Evolutionary conservation across 2,797 vertebrate species (phyloP).

Genomic region (Melanotaenia maccullochi): DNA sequence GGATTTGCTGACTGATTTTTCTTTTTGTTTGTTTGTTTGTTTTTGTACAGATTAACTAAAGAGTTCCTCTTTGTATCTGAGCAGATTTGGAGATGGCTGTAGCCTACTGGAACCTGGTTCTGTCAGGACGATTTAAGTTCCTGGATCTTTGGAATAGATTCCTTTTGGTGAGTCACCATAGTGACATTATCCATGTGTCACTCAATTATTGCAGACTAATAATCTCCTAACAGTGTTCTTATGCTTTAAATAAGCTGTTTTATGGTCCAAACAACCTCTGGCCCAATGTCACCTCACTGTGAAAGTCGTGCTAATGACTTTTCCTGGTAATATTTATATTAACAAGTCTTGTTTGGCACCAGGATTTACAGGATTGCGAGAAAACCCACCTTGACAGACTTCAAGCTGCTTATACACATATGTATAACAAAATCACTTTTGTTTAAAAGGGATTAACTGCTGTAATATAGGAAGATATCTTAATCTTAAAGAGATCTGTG

Average conservation of each 20-base stretch:
- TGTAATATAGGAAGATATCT: background rate
- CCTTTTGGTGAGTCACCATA: slow-evolving; percentile 90
- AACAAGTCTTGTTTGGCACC: background rate
- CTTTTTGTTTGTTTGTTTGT: background rate
- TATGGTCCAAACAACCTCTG: background rate
- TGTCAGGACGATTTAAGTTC: slow-evolving; percentile 97
- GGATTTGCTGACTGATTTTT: background rate
- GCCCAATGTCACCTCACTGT: background rate
- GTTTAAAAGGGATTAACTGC: background rate
- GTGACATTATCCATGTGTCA: background rate
- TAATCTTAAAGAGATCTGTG: background rate
- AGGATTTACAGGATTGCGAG: background rate
- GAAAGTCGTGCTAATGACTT: background rate
- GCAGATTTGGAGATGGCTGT: slow-evolving; percentile 98
- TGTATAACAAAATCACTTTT: too few species aligned
- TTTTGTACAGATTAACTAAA: background rate
- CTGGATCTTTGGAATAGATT: slow-evolving; percentile 99
- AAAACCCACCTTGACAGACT: background rate
- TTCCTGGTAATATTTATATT: background rate
- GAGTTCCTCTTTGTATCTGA: slow-evolving; percentile 44
- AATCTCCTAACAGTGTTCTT: background rate
- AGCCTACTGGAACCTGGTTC: slow-evolving; percentile 98
- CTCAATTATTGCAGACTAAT: background rate
- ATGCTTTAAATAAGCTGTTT: background rate
- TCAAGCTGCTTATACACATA: too few species aligned